Conservation (phyloP, 2,797 vertebrate genomes). For the Sebastes minor region DNA sequence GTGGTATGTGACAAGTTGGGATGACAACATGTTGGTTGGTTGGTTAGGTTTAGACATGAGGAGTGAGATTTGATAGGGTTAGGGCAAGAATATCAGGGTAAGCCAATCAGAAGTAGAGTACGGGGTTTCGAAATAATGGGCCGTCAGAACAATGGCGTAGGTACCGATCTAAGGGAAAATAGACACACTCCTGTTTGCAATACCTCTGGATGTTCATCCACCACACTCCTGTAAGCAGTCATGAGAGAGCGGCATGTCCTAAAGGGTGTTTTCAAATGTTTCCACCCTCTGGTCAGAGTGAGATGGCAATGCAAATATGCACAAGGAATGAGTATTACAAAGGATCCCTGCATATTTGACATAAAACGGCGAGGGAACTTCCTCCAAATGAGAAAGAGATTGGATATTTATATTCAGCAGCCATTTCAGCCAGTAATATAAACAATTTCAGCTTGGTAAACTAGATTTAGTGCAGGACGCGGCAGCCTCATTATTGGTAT, state of each 20-base stretch:
- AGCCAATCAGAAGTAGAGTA: too few relatives aligned
- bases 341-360: not conserved
- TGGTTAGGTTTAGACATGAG: too few relatives aligned
- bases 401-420: conserved; percentile 33
- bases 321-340: not conserved
- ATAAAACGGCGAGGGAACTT: not conserved
- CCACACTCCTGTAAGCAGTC: not conserved
- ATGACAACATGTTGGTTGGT: too few relatives aligned
- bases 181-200: not conserved
- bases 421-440: not conserved
- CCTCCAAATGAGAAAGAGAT: not conserved
- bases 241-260: not conserved
- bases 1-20: too few relatives aligned
- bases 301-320: not conserved
- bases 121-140: too few relatives aligned
- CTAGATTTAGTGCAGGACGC: conserved; percentile 15
- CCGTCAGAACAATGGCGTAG: too few relatives aligned
- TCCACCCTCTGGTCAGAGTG: not conserved
- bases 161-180: too few relatives aligned
- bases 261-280: not conserved
- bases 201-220: not conserved
- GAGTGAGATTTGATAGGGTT: too few relatives aligned
- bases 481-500: conserved; percentile 20
- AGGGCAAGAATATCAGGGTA: too few relatives aligned
- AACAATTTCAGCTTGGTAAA: conserved; percentile 34